Evolutionary conservation across 2,797 vertebrate genomes (phyloP), one percentile per base, ranked within the genome.

Genomic region (Nyctalus aviator): DNA sequence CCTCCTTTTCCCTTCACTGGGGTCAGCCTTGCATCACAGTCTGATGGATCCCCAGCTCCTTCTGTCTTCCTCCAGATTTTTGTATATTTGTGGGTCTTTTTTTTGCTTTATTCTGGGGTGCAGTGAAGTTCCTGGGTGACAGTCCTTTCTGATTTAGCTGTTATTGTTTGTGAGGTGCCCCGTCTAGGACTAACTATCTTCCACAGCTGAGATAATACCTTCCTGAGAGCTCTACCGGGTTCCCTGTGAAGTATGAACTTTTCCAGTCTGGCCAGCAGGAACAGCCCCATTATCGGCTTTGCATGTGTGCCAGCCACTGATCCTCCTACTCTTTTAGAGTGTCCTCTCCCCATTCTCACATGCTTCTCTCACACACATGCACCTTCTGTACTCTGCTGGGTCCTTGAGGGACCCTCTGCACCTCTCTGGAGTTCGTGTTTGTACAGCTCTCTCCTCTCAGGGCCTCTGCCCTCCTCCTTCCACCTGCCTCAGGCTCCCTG

Each of bases 321-420:
- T 53, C 12, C 23, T 86, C 32, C 8, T 25, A 27, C 18, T 53
- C 50, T 18, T n/a, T n/a, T 32, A 18, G 37, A 0, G 8, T 9
- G 6, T 21, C 20, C 46, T 32, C n/a, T 93, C 27, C 30, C 30
- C 13, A 27, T 30, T 20, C 35, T 27, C 6, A 2, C 0, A 21
- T 23, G 7, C 32, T 79, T 20, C 35, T 17, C 75, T 84, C 66
- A 6, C 2, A 32, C 35, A 18, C 5, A 8, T 2, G 13, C 1
- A 13, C 41, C 23, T 8, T 41, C 5, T 23, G 23, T 48, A 18
- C 44, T 37, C n/a, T 59, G n/a, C 66, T 12, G 30, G 25, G 8
- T 5, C n/a, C 53, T 50, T 0, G 1, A 21, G 30, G 91, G n/a
- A 25, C 2, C 5, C 2, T 2, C 15, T 10, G 44, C 2, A 14